Evolutionary conservation across 1,140 invertebrate genomes (phyloP).

Genomic region (Drosophila ohnishii): DNA sequence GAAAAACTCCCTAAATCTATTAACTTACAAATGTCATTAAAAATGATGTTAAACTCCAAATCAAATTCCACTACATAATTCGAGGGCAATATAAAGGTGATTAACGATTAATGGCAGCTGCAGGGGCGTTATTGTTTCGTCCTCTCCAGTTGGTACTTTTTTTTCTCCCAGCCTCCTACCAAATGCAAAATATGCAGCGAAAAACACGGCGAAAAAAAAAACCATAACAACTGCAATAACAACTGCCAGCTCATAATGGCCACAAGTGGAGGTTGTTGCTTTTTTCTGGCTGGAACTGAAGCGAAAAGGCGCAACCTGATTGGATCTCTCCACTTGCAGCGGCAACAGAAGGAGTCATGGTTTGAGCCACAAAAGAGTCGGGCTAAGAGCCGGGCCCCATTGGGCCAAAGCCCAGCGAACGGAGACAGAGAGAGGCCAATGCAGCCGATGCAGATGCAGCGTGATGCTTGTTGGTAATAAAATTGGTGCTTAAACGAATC

Average conservation of each 20-base stretch:
- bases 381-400: conserved; percentile 40
- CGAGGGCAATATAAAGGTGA: conserved; percentile 45
- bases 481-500: conserved; percentile 83
- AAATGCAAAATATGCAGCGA: conserved; percentile 73
- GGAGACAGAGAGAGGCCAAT: conserved; percentile 49
- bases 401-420: conserved; percentile 19
- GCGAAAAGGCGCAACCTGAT: conserved; percentile 75
- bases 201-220: conserved; percentile 50
- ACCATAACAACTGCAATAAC: conserved; percentile 52
- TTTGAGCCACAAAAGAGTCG: conserved; percentile 33
- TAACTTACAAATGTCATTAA: too few species aligned
- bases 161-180: conserved; percentile 60
- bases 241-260: conserved; percentile 68
- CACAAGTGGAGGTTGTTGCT: conserved; percentile 64
- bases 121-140: conserved; percentile 63
- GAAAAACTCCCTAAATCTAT: too few species aligned
- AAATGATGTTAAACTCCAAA: not conserved
- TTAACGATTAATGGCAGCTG: conserved; percentile 80
- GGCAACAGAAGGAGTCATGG: conserved; percentile 39
- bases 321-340: conserved; percentile 76
- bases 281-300: conserved; percentile 49
- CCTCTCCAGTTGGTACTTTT: conserved; percentile 20
- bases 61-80: conserved; percentile 18
- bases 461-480: conserved; percentile 82
- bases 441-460: conserved; percentile 73